phyloP scores from a whole-genome alignment of 2,113 vertebrate species.

The Progne subis region DNA sequence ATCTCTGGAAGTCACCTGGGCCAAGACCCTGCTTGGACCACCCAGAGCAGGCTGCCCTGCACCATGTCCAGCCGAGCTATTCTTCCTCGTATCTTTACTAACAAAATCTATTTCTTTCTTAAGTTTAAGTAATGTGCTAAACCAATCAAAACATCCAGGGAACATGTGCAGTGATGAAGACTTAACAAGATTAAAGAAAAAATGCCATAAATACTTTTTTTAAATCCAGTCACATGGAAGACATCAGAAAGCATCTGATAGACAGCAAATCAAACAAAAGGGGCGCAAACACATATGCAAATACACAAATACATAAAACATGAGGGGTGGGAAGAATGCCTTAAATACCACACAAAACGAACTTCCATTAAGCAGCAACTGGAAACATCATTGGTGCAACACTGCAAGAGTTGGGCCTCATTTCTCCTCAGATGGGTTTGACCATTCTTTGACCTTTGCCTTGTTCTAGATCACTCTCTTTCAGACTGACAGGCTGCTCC shows the following conservation, averaged over 20 bases:
- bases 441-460: not conserved
- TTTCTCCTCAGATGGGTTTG: not conserved
- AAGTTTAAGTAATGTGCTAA: not conserved
- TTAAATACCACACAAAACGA: not conserved
- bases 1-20: not conserved
- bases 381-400: not conserved
- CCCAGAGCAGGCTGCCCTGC: not conserved
- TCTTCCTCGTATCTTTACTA: not conserved
- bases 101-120: not conserved
- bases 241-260: not conserved
- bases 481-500: not conserved
- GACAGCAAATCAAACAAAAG: not conserved
- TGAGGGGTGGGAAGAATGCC: not conserved
- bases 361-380: not conserved
- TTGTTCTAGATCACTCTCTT: not conserved
- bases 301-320: not conserved
- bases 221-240: rapidly evolving
- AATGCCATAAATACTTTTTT: not conserved
- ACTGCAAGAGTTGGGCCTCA: not conserved
- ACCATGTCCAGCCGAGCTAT: not conserved
- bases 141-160: not conserved
- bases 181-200: not conserved
- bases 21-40: not conserved
- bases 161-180: not conserved
- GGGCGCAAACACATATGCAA: not conserved